Evolutionary conservation across 1,140 invertebrate species (phyloP), one percentile per base, ranked within the genome.

Genomic region (Heliconius himera): DNA sequence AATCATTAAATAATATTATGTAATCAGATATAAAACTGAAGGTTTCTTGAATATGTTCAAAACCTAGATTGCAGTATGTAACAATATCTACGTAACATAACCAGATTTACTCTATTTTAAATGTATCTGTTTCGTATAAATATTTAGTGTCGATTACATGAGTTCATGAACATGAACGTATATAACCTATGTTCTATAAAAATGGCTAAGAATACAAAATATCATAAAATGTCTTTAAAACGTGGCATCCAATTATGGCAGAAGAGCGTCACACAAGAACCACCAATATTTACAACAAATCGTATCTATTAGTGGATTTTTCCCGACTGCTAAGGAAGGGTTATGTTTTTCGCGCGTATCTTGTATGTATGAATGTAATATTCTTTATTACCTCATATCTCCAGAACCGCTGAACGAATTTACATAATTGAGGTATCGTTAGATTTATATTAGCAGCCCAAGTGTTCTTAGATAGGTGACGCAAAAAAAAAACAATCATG

Each of bases 1-100:
- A 66, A 66, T 66, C 60, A 78, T 80, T 76, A 51, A 76, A 73
- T 18, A 70, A 74, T 77, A 76, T 76, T 80, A 54, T 66, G 74
- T 76, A 76, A 80, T 71, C 74, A 26, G 41, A 73, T 78, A 80
- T 72, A 71, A 36, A 33, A 54, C 20, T 49, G 60, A 54, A 79
- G 73, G 56, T 46, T 74, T 51, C 66, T 54, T 46, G 1, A 13
- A 36, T 71, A 76, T 60, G 51, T 66, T 18, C 16, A 29, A 49
- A 70, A 72, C 36, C 38, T 74, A 76, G 70, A 71, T 73, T 76
- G 74, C 49, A 49, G 70, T 70, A 72, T 75, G 78, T 79, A 79
- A 79, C 66, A 51, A 71, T n/a, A 79, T 79, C 54, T 76, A 76
- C 36, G 54, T 66, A 60, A 76, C n/a, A 60, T 54, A 33, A 20